Evolutionary conservation across 2,113 vertebrate genomes (phyloP).

Genomic region (Cricetomys ansorgei): DNA sequence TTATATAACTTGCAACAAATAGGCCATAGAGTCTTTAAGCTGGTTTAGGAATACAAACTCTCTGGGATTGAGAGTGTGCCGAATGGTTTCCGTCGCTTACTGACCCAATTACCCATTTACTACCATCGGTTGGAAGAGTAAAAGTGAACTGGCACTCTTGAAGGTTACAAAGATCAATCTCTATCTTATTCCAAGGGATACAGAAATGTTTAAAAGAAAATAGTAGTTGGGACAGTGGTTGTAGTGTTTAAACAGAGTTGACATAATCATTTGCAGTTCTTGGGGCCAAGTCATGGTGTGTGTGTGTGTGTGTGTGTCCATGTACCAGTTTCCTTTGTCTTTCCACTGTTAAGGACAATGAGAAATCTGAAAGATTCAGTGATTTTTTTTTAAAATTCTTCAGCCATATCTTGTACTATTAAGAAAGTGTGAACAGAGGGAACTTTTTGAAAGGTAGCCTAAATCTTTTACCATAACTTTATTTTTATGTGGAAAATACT

Average conservation of each 20-base stretch:
- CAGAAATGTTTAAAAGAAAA: constrained; percentile 35
- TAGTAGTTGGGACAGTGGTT: neutral
- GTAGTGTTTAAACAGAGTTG: neutral
- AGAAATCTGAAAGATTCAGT: neutral
- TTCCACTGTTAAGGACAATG: neutral
- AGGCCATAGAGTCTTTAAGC: neutral
- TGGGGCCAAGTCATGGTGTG: neutral
- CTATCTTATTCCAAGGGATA: neutral
- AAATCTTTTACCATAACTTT: constrained; percentile 9
- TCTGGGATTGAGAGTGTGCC: neutral
- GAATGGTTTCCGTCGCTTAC: neutral
- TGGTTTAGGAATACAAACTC: neutral
- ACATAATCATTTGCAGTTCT: neutral
- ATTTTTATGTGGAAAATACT: constrained; percentile 17
- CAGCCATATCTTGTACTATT: neutral
- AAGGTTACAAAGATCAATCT: neutral
- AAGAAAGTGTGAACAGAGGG: neutral
- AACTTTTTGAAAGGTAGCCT: neutral
- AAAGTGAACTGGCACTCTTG: neutral
- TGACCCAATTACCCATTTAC: neutral
- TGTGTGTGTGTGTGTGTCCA: neutral
- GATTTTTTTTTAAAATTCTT: neutral
- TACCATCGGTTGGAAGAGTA: neutral
- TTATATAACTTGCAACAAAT: neutral
- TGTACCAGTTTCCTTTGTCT: neutral